Percentiles rank a stretch among this genome's conserved stretches.
phyloP scores from a whole-genome alignment of 2,888 invertebrate species.

The Scotopteryx bipunctaria region DNA sequence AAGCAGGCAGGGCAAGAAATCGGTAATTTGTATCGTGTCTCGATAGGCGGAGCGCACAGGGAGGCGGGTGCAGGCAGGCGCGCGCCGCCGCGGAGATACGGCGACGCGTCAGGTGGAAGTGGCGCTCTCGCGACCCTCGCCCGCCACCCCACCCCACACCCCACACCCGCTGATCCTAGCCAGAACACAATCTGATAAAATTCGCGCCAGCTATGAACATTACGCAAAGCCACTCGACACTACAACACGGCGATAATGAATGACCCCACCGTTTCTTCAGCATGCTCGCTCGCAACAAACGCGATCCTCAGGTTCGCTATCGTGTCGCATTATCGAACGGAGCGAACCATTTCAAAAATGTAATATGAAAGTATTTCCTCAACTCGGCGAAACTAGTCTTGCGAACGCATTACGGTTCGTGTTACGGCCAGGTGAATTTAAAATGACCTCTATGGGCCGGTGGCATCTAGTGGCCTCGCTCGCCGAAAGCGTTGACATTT shows the following conservation, averaged over 20 bases:
- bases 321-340: slow-evolving; percentile 64
- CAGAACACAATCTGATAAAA: slow-evolving; percentile 82
- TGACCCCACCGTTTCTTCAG: slow-evolving; percentile 68
- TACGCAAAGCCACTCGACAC: slow-evolving; percentile 79
- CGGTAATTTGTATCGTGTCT: slow-evolving; percentile 79
- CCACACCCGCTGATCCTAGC: slow-evolving; percentile 75
- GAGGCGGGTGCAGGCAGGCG: slow-evolving; percentile 74
- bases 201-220: slow-evolving; percentile 82
- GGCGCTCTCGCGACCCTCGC: slow-evolving; percentile 69
- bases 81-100: slow-evolving; percentile 76
- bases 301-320: slow-evolving; percentile 56
- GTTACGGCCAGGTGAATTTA: slow-evolving; percentile 81
- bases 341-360: slow-evolving; percentile 59
- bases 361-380: slow-evolving; percentile 82
- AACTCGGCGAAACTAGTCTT: slow-evolving; percentile 82
- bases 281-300: slow-evolving; percentile 57
- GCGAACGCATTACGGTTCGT: slow-evolving; percentile 80
- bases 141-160: slow-evolving; percentile 54
- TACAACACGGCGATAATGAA: slow-evolving; percentile 77
- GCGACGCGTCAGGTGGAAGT: slow-evolving; percentile 83
- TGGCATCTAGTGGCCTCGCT: slow-evolving; percentile 80
- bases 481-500: slow-evolving; percentile 79
- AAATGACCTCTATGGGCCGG: slow-evolving; percentile 83
- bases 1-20: slow-evolving; percentile 80
- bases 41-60: slow-evolving; percentile 76